These are phyloP conservation scores for Bothrops alternatus DNA, from an alignment of 2,797 vertebrate species.

Conservation along the genomic window DNA sequence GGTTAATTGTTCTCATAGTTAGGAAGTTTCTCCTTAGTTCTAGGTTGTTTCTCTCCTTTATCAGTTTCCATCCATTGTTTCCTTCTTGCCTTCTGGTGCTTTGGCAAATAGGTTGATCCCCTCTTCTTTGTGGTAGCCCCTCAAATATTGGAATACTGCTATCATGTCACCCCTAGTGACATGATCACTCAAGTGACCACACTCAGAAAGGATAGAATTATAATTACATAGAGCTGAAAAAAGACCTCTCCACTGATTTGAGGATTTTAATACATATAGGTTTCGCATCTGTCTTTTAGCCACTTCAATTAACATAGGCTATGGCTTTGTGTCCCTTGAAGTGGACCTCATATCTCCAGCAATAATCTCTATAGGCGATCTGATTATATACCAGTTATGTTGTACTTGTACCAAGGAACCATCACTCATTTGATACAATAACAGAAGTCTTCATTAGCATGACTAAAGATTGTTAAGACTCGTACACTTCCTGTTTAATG, in stretches of 20 bases:
- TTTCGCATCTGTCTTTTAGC: neutral
- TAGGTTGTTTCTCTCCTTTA: neutral
- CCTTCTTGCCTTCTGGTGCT: neutral
- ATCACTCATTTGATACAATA: neutral
- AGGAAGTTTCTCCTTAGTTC: neutral
- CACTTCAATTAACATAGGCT: neutral
- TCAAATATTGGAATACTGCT: neutral
- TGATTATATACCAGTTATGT: neutral
- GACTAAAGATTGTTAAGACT: neutral
- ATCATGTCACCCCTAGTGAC: neutral
- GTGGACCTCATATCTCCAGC: neutral
- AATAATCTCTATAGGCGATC: neutral
- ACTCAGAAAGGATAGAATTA: neutral
- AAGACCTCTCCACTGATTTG: neutral
- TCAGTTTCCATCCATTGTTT: neutral
- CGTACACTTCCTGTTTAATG: neutral
- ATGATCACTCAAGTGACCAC: neutral
- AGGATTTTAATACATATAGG: neutral
- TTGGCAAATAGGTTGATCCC: neutral
- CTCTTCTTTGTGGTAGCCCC: neutral
- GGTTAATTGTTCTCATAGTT: neutral
- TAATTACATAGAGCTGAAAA: neutral
- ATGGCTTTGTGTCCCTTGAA: neutral
- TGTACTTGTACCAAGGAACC: neutral
- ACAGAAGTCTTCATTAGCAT: neutral